Percentiles rank a stretch among this genome's conserved stretches.
phyloP scores from a whole-genome alignment of 2,797 vertebrate genomes.

The Leucoraja ocellata region DNA sequence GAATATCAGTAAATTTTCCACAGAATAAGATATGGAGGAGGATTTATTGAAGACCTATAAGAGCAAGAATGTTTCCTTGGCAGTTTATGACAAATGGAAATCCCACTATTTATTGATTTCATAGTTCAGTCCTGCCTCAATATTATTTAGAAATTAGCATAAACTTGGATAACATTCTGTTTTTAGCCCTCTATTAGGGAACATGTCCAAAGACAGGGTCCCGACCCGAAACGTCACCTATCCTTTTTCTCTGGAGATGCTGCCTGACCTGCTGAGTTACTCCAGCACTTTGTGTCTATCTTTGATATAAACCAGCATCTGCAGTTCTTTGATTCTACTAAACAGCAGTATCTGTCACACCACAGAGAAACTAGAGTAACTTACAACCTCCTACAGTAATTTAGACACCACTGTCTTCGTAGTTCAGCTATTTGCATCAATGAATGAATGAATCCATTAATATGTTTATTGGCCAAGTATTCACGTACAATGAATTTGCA shows the following conservation, averaged over 20 bases:
- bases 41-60: neutral
- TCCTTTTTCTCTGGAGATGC: too few relatives aligned
- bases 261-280: too few relatives aligned
- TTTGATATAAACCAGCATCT: too few relatives aligned
- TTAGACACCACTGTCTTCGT: too few relatives aligned
- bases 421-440: neutral
- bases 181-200: too few relatives aligned
- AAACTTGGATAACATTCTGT: neutral
- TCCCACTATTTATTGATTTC: neutral
- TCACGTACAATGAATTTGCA: too few relatives aligned
- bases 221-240: too few relatives aligned
- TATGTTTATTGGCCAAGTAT: neutral
- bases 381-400: neutral
- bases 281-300: too few relatives aligned
- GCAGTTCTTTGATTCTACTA: too few relatives aligned
- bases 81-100: neutral
- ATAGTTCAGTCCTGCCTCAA: neutral
- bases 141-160: neutral
- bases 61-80: neutral
- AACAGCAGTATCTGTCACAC: neutral
- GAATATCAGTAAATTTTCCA: neutral
- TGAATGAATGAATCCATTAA: too few relatives aligned
- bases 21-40: neutral
- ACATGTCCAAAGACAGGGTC: neutral
- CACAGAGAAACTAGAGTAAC: neutral